phyloP scores from a whole-genome alignment of 2,113 vertebrate genomes.

The Triplophysa rosa region DNA sequence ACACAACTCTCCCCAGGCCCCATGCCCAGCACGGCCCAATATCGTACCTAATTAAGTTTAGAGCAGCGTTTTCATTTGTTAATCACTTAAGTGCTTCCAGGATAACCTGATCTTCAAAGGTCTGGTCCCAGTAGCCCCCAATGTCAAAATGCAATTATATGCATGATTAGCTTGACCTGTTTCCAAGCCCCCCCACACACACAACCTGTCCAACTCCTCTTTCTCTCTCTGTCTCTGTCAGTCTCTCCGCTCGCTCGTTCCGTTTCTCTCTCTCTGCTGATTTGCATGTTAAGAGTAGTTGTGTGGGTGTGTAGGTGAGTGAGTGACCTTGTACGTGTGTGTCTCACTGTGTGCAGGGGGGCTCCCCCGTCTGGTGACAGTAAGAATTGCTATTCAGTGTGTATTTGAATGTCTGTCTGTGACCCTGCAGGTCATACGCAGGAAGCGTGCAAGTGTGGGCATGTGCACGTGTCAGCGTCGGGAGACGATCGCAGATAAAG shows the following conservation, averaged over 20 bases:
- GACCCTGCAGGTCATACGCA: not conserved
- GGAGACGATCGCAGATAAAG: slow-evolving; percentile 20
- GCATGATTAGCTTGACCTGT: slow-evolving; percentile 88
- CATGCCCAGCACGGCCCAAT: slow-evolving; percentile 65
- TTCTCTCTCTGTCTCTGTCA: slow-evolving; percentile 71
- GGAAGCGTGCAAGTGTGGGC: not conserved
- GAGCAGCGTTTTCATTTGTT: slow-evolving; percentile 81
- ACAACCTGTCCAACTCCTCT: slow-evolving; percentile 71
- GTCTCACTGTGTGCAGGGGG: slow-evolving; percentile 53
- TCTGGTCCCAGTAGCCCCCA: slow-evolving; percentile 80
- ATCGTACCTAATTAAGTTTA: slow-evolving; percentile 80
- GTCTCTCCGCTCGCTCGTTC: slow-evolving; percentile 23
- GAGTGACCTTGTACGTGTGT: slow-evolving; percentile 28
- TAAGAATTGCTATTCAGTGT: slow-evolving; percentile 53
- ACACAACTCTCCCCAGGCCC: slow-evolving; percentile 58
- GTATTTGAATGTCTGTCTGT: slow-evolving; percentile 5
- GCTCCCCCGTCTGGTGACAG: slow-evolving; percentile 77
- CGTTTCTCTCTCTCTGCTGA: not conserved
- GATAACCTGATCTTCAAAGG: slow-evolving; percentile 84
- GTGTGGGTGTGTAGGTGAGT: slow-evolving; percentile 58
- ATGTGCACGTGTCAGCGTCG: not conserved
- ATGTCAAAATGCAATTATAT: slow-evolving; percentile 93
- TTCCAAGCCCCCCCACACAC: slow-evolving; percentile 69
- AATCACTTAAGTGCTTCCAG: slow-evolving; percentile 83
- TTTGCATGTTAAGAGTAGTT: slow-evolving; percentile 73